Evolutionary conservation across 2,888 invertebrate species (phyloP), one percentile per base, ranked within the genome.

Genomic region (Phania funesta): DNA sequence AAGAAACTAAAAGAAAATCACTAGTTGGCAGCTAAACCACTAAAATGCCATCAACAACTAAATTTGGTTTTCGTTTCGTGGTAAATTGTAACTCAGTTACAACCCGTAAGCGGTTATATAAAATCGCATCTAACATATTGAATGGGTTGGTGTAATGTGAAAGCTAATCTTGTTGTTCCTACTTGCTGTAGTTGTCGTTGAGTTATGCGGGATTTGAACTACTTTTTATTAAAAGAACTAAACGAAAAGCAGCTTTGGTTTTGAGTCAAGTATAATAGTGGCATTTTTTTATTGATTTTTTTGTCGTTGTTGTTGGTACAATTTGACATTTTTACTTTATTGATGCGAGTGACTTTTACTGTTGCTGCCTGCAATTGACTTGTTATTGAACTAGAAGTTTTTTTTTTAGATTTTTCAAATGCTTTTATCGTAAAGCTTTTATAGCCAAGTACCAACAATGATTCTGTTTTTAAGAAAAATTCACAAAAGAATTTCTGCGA

Each of bases 21-120:
- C 65, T 38, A 62, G 18, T 71, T 76, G 76, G 71, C 80, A 76
- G 60, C 50, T 71, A 54, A 60, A 62, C 76, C 60, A 73, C 70
- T 81, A 71, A 70, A 81, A 81, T 67, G 35, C 67, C 80, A 73
- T 67, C 71, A 76, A 76, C 60, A 46, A 67, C 52, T 73, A 70
- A 70, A 75, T 75, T 44, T 35, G 67, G 76, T 67, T 80, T 75
- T 62, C 62, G 26, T 58, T 75, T 64, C 41, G 54, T 65, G 52
- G 60, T 35, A 76, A 60, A 76, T 54, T 58, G 32, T 50, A 41
- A 60, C 56, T 67, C 60, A 67, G 20, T 67, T 44, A 58, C 18
- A 56, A 56, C 3, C 67, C 18, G 11, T 56, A 54, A 56, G 16
- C 16, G 22, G 22, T 16, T 54, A 18, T 54, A 38, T 26, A 41